Conservation (phyloP, 1,140 invertebrate species). For the Onthophagus taurus region DNA sequence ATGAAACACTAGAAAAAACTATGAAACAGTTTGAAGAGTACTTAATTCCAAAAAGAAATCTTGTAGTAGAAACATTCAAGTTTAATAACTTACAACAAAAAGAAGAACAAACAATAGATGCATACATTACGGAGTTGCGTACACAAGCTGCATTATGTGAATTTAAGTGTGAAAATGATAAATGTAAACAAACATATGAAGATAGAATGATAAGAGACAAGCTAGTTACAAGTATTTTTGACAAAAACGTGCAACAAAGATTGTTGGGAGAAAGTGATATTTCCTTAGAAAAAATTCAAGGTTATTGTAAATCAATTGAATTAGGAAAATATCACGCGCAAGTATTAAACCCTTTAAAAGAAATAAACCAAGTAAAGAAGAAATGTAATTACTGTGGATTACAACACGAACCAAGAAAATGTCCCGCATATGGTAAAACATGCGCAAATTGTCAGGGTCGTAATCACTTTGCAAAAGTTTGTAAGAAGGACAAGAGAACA, state of each 20-base stretch:
- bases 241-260: slow-evolving; percentile 1
- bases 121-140: slow-evolving; percentile 2
- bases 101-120: slow-evolving; percentile 1
- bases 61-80: slow-evolving; percentile 1
- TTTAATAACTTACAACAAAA: slow-evolving; percentile 6
- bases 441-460: no score
- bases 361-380: neutral
- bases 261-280: neutral
- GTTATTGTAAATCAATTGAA: slow-evolving; percentile 1
- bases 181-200: neutral
- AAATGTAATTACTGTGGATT: no score
- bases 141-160: slow-evolving; percentile 5
- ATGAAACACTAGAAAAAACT: slow-evolving; percentile 3
- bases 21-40: slow-evolving; percentile 4
- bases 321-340: slow-evolving; percentile 4
- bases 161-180: slow-evolving; percentile 4
- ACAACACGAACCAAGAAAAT: no score
- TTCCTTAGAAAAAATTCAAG: slow-evolving; percentile 1
- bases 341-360: neutral
- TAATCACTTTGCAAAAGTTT: no score
- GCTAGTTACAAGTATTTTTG: slow-evolving; percentile 4
- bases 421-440: no score
- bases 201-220: slow-evolving; percentile 4
- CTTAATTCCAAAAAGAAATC: slow-evolving; percentile 1
- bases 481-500: no score